Evolutionary conservation across 1,140 invertebrate species (phyloP).

Genomic region (Mycetomoellerius zeteki): DNA sequence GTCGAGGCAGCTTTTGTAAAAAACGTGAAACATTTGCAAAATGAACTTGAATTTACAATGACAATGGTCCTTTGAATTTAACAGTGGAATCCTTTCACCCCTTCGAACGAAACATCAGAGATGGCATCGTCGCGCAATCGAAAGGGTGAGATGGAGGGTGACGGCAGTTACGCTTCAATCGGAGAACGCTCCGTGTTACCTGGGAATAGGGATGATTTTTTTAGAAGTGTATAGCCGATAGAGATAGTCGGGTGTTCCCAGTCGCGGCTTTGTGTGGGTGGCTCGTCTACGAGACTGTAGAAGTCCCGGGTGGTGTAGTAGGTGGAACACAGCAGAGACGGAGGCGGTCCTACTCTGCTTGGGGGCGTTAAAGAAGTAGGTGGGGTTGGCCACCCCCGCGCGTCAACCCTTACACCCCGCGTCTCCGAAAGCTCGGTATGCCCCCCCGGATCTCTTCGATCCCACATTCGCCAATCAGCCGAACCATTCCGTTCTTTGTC

Average conservation of each 20-base stretch:
- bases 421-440: constrained; percentile 75
- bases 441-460: constrained; percentile 81
- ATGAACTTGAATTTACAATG: constrained; percentile 4
- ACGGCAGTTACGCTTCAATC: constrained; percentile 75
- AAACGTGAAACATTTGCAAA: constrained; percentile 14
- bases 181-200: constrained; percentile 76
- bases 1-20: not conserved
- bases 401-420: constrained; percentile 81
- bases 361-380: constrained; percentile 86
- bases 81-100: constrained; percentile 23
- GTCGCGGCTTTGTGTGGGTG: constrained; percentile 66
- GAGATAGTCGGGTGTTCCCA: constrained; percentile 63
- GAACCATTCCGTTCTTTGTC: constrained; percentile 68
- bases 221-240: constrained; percentile 78
- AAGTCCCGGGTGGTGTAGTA: constrained; percentile 84
- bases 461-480: constrained; percentile 82
- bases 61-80: constrained; percentile 25
- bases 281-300: constrained; percentile 78
- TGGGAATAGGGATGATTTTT: constrained; percentile 79
- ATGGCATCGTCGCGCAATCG: constrained; percentile 50
- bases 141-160: constrained; percentile 51
- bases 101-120: constrained; percentile 48
- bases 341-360: constrained; percentile 85
- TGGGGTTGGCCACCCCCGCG: constrained; percentile 83
- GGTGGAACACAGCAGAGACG: constrained; percentile 85